Conservation (phyloP, 2,797 vertebrate species). For the Channallabes apus region DNA sequence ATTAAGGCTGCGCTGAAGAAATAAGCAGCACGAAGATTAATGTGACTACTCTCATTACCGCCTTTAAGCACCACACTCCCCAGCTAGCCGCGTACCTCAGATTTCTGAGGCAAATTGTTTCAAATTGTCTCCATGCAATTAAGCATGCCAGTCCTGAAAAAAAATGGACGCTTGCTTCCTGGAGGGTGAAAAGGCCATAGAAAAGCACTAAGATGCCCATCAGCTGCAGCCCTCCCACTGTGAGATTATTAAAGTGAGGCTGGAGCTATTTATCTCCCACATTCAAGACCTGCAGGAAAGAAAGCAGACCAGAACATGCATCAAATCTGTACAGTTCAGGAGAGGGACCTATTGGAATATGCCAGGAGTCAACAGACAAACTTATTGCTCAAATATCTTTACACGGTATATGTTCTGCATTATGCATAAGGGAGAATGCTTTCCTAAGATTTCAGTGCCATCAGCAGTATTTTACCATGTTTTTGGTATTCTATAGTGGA, state of each 20-base stretch:
- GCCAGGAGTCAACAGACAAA: slow-evolving; percentile 37
- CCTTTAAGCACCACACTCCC: slow-evolving; percentile 46
- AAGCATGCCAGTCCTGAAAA: slow-evolving; percentile 42
- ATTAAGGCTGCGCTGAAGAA: slow-evolving; percentile 50
- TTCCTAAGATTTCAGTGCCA: slow-evolving; percentile 32
- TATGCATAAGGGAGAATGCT: slow-evolving; percentile 20
- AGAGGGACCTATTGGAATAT: slow-evolving; percentile 45
- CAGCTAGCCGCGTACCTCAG: slow-evolving; percentile 31
- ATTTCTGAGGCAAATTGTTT: slow-evolving; percentile 56
- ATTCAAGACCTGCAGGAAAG: slow-evolving; percentile 51
- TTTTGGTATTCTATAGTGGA: slow-evolving; percentile 64
- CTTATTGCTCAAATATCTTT: slow-evolving; percentile 44
- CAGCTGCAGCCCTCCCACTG: slow-evolving; percentile 54
- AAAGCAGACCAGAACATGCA: slow-evolving; percentile 44
- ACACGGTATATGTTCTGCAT: slow-evolving; percentile 7
- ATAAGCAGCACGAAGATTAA: slow-evolving; percentile 56
- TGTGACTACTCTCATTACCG: slow-evolving; percentile 50
- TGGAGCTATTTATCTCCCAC: slow-evolving; percentile 58
- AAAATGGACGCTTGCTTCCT: slow-evolving; percentile 40
- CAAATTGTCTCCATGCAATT: slow-evolving; percentile 53
- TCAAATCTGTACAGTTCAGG: slow-evolving; percentile 44
- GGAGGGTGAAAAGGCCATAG: slow-evolving; percentile 27
- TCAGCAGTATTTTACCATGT: slow-evolving; percentile 34
- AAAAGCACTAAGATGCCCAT: slow-evolving; percentile 43
- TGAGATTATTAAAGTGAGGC: slow-evolving; percentile 59